phyloP scores from a whole-genome alignment of 2,113 vertebrate species.

The Callospermophilus lateralis region DNA sequence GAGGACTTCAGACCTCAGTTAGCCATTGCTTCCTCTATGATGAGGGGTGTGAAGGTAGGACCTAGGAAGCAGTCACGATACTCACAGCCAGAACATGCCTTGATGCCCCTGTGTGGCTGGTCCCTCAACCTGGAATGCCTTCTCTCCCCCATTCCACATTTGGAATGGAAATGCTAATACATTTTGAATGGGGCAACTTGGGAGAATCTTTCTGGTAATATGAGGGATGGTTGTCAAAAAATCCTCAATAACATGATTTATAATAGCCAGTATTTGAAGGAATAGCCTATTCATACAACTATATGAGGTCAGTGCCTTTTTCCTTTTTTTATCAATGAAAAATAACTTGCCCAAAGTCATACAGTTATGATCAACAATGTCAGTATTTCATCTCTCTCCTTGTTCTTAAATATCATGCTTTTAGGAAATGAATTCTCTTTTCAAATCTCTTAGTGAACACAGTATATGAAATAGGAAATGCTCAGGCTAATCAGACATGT shows the following conservation, averaged over 20 bases:
- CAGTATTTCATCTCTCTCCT: neutral
- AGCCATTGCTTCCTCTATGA: neutral
- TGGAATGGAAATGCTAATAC: neutral
- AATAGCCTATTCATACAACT: neutral
- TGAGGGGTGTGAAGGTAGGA: accelerated
- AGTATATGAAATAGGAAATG: neutral
- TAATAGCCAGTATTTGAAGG: neutral
- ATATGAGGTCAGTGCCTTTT: neutral
- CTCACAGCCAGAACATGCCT: neutral
- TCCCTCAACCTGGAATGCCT: neutral
- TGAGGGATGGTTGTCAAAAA: neutral
- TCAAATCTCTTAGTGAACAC: neutral
- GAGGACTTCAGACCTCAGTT: neutral
- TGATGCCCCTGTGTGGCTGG: neutral
- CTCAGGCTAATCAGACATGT: neutral
- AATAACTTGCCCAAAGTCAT: conserved; percentile 1
- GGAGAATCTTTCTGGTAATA: neutral
- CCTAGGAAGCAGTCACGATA: neutral
- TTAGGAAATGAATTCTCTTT: neutral
- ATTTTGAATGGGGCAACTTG: neutral
- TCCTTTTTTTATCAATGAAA: conserved; percentile 23
- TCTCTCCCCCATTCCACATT: neutral
- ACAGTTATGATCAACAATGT: neutral
- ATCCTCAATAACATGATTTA: neutral
- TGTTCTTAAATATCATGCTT: neutral